phyloP scores from a whole-genome alignment of 2,797 vertebrate species.

The Gadopsis marmoratus region DNA sequence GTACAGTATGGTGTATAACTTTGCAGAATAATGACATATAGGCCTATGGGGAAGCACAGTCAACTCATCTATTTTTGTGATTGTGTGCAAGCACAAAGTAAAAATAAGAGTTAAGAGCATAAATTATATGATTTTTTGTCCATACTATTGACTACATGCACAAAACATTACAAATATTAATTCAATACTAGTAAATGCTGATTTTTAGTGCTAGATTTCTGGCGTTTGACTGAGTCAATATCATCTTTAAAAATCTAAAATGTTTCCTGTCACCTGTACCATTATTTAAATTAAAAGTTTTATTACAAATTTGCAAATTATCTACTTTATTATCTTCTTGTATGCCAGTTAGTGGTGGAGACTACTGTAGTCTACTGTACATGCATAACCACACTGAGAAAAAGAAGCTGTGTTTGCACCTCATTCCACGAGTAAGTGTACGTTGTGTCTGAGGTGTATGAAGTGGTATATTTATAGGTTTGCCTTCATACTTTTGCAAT shows the following conservation, averaged over 20 bases:
- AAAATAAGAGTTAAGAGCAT: not conserved
- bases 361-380: not conserved
- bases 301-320: not conserved
- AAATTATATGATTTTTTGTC: not conserved
- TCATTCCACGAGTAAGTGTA: constrained; percentile 52
- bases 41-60: not conserved
- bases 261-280: not conserved
- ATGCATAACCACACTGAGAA: constrained; percentile 1
- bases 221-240: not conserved
- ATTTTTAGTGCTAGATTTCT: not conserved
- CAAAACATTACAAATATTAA: not conserved
- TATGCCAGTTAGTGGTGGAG: not conserved
- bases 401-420: constrained; percentile 33
- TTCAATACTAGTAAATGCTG: not conserved
- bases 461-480: constrained; percentile 80
- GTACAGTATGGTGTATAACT: not conserved
- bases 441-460: constrained; percentile 63
- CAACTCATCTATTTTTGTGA: not conserved
- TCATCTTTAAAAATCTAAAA: not conserved
- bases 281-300: not conserved
- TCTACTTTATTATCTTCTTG: not conserved
- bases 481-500: constrained; percentile 77
- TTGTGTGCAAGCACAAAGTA: not conserved
- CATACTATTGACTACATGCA: not conserved
- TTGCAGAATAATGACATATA: not conserved